Evolutionary conservation across 2,797 vertebrate species (phyloP).

Genomic region (Myotis findleyi): DNA sequence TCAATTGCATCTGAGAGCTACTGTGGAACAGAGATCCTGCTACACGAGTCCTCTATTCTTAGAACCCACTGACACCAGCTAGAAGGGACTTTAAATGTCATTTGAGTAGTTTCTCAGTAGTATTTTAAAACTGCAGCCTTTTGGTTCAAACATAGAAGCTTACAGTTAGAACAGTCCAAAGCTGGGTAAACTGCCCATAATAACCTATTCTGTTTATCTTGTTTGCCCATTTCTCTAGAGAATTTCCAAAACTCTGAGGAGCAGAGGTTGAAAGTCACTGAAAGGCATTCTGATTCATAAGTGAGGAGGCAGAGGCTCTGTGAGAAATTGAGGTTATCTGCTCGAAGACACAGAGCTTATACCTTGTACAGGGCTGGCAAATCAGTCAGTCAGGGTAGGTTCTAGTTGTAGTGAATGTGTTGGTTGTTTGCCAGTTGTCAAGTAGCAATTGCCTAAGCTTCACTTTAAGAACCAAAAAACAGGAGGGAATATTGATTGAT

Average conservation of each 20-base stretch:
- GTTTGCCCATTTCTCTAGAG: neutral
- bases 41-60: neutral
- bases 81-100: neutral
- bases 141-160: neutral
- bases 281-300: neutral
- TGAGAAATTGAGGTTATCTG: neutral
- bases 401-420: neutral
- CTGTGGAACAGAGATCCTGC: neutral
- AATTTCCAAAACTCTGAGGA: neutral
- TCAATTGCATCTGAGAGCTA: neutral
- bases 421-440: neutral
- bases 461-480: neutral
- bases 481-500: neutral
- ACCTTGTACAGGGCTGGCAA: neutral
- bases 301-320: neutral
- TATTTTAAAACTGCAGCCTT: neutral
- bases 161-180: neutral
- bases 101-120: neutral
- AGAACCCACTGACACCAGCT: neutral
- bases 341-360: neutral
- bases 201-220: neutral
- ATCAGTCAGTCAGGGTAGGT: neutral
- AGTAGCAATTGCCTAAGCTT: neutral
- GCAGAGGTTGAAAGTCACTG: neutral
- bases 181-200: neutral